Evolutionary conservation across 2,888 invertebrate genomes (phyloP).

Genomic region (Leptinotarsa juncta): DNA sequence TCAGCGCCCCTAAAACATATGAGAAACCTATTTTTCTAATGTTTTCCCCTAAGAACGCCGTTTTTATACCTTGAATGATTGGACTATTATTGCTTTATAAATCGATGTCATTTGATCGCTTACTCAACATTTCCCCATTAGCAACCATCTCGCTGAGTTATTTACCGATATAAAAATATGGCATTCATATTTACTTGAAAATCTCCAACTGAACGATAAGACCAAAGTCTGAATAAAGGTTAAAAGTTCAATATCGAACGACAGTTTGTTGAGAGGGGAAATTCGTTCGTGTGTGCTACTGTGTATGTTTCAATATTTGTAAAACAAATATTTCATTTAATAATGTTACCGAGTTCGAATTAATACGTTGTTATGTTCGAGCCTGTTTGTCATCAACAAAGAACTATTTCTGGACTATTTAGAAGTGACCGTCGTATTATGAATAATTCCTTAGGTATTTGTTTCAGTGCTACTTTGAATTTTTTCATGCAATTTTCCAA

Average conservation of each 20-base stretch:
- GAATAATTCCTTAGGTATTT: slow-evolving; percentile 1
- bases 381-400: slow-evolving; percentile 14
- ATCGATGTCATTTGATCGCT: slow-evolving; percentile 3
- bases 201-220: slow-evolving; percentile 53
- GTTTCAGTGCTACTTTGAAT: slow-evolving; percentile 8
- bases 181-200: slow-evolving; percentile 50
- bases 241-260: slow-evolving; percentile 56
- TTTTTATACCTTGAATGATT: neutral
- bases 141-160: slow-evolving; percentile 22
- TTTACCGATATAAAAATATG: slow-evolving; percentile 43
- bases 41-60: neutral
- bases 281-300: slow-evolving; percentile 30
- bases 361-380: slow-evolving; percentile 6
- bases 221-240: slow-evolving; percentile 60
- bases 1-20: too few species aligned
- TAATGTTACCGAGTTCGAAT: slow-evolving; percentile 12
- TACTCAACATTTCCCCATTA: neutral
- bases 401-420: slow-evolving; percentile 13
- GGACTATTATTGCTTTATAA: neutral
- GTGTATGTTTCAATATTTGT: slow-evolving; percentile 25
- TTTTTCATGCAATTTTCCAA: neutral
- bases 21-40: too few species aligned
- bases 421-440: neutral
- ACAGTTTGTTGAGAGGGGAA: slow-evolving; percentile 51
- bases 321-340: slow-evolving; percentile 25